Percentiles rank a stretch among this genome's conserved stretches.
These are phyloP conservation scores for Notothenia rossii DNA, from an alignment of 2,113 vertebrate genomes.

Conservation along the genomic window DNA sequence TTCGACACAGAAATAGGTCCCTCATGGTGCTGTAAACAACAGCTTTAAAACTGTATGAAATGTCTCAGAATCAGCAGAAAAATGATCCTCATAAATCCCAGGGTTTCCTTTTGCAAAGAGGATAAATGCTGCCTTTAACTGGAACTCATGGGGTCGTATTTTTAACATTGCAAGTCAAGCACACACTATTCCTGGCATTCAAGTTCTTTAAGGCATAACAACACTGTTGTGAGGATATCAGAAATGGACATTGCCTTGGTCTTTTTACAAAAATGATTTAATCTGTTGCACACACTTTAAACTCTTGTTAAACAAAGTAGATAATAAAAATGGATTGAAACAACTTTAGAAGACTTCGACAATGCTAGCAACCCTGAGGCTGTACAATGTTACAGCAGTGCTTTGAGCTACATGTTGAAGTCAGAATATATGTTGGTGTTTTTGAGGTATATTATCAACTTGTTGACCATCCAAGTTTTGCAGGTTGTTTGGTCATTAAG, in stretches of 20 bases:
- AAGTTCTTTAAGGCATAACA: neutral
- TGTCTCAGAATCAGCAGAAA: slow-evolving; percentile 10
- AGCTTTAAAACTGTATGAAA: slow-evolving; percentile 36
- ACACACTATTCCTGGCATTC: slow-evolving; percentile 1
- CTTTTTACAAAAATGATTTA: neutral
- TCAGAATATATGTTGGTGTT: neutral
- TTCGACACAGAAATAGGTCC: neutral
- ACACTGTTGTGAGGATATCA: neutral
- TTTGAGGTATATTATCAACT: too few relatives aligned
- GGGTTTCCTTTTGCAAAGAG: slow-evolving; percentile 9
- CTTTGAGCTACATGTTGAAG: neutral
- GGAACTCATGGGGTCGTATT: neutral
- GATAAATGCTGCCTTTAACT: slow-evolving; percentile 11
- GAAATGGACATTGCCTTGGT: neutral
- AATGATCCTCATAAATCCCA: neutral
- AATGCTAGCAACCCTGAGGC: neutral
- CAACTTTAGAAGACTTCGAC: neutral
- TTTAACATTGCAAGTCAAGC: slow-evolving; percentile 1
- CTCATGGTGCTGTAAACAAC: slow-evolving; percentile 24
- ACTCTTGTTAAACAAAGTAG: neutral
- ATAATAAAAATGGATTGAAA: neutral
- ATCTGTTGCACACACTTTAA: neutral
- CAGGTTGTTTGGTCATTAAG: too few relatives aligned
- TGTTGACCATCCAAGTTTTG: too few relatives aligned
- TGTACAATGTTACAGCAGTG: neutral